Conservation (phyloP, 92 coral and sea anemone genomes). For the Paramuricea clavata region DNA sequence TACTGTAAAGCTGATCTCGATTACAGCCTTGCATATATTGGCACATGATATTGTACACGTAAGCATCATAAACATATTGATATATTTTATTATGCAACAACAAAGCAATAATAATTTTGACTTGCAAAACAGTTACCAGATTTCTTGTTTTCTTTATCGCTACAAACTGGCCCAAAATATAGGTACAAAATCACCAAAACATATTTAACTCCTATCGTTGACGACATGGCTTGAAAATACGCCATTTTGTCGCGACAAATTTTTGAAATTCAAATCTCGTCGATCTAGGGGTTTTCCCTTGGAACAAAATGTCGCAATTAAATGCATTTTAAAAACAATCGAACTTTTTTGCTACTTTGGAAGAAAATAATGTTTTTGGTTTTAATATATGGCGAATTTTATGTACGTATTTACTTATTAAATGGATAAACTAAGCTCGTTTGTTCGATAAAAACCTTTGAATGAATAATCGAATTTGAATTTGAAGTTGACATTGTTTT, state of each 20-base stretch:
- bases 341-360: not conserved
- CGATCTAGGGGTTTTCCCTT: not conserved
- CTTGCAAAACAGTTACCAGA: not conserved
- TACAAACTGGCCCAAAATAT: not conserved
- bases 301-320: slow-evolving; percentile 21
- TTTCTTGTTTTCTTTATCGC: not conserved
- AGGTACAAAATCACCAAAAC: not conserved
- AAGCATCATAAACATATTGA: not conserved
- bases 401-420: too few species aligned
- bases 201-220: not conserved
- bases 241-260: slow-evolving; percentile 17
- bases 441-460: too few species aligned
- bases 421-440: too few species aligned
- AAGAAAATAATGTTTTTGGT: too few species aligned
- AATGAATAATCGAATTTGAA: too few species aligned
- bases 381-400: too few species aligned
- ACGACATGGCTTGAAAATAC: not conserved
- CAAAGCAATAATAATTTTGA: not conserved
- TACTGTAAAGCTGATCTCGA: too few species aligned
- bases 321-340: not conserved
- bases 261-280: not conserved
- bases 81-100: not conserved
- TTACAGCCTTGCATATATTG: too few species aligned
- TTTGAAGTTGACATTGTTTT: too few species aligned
- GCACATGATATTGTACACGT: too few species aligned